phyloP scores from a whole-genome alignment of 1,140 invertebrate species.

The Drosophila funebris region DNA sequence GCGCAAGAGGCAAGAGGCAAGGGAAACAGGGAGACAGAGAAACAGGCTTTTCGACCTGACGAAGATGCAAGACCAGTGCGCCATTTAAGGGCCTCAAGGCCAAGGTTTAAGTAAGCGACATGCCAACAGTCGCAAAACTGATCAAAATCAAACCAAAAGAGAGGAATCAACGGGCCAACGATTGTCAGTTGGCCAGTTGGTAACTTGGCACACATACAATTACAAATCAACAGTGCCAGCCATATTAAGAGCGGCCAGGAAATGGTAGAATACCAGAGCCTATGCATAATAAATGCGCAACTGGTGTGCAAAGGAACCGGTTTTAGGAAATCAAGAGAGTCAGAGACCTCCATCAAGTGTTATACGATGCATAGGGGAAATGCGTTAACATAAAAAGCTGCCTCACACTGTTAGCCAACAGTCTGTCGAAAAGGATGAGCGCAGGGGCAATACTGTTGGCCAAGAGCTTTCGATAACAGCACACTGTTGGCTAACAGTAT shows the following conservation, averaged over 20 bases:
- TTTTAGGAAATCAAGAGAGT: conserved; percentile 55
- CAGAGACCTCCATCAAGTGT: conserved; percentile 45
- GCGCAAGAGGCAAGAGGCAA: too few relatives aligned
- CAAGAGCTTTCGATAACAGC: conserved; percentile 39
- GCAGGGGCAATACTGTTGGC: conserved; percentile 52
- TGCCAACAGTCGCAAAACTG: conserved; percentile 36
- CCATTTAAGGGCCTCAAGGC: conserved; percentile 83
- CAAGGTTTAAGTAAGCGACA: conserved; percentile 72
- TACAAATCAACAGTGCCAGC: conserved; percentile 13
- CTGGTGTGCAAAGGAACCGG: conserved; percentile 80
- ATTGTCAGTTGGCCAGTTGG: not conserved
- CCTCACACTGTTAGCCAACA: conserved; percentile 40
- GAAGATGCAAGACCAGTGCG: conserved; percentile 36
- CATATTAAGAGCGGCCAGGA: conserved; percentile 38
- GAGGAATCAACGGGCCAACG: conserved; percentile 22
- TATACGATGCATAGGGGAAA: conserved; percentile 56
- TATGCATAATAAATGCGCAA: conserved; percentile 83
- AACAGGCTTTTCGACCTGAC: conserved; percentile 44
- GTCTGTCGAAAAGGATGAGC: conserved; percentile 28
- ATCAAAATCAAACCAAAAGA: conserved; percentile 56
- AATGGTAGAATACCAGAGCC: conserved; percentile 53
- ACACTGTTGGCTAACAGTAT: conserved; percentile 37
- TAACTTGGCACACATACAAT: conserved; percentile 47
- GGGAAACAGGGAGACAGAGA: conserved; percentile 1
- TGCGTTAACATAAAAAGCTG: conserved; percentile 63